Evolutionary conservation across 30 jellyfish, hydroid and myxozoan species (phyloP).

Genomic region (Rhopilema esculentum): DNA sequence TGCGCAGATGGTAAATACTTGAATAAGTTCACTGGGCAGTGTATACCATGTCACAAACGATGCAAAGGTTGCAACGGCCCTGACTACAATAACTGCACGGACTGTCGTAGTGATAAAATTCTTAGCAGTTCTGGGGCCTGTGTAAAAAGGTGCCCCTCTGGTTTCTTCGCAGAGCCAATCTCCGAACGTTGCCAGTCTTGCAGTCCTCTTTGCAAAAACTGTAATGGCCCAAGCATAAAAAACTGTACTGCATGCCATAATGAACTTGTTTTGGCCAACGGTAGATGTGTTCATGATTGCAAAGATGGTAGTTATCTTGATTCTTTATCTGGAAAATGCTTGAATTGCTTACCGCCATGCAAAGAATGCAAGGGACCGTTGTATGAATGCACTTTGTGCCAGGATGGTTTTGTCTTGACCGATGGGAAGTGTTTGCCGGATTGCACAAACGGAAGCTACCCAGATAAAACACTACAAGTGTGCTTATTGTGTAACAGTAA

Average conservation of each 20-base stretch:
- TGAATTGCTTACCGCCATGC: slow-evolving; percentile 62
- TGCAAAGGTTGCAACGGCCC: slow-evolving; percentile 94
- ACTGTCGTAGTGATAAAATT: slow-evolving; percentile 65
- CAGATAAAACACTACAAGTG: slow-evolving; percentile 15
- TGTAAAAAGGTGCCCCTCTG: slow-evolving; percentile 39
- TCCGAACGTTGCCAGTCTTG: slow-evolving; percentile 64
- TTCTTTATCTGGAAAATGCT: slow-evolving; percentile 16
- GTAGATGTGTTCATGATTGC: slow-evolving; percentile 59
- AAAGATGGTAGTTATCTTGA: slow-evolving; percentile 56
- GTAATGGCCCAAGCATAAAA: slow-evolving; percentile 78
- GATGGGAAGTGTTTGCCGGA: slow-evolving; percentile 50
- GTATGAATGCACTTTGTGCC: slow-evolving; percentile 60
- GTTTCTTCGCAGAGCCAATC: slow-evolving; percentile 33
- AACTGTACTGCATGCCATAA: slow-evolving; percentile 80
- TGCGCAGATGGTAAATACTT: slow-evolving; percentile 67
- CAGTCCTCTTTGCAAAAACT: slow-evolving; percentile 64
- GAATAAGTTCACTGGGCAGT: slow-evolving; percentile 51
- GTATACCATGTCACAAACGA: slow-evolving; percentile 79
- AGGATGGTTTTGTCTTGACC: slow-evolving; percentile 40
- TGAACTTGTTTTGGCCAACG: slow-evolving; percentile 26
- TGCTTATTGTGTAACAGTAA: slow-evolving; percentile 49
- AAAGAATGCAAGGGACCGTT: slow-evolving; percentile 62
- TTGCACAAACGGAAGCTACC: slow-evolving; percentile 68
- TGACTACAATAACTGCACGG: slow-evolving; percentile 61
- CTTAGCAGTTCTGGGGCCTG: slow-evolving; percentile 47